Evolutionary conservation across 2,113 vertebrate species (phyloP).

Genomic region (Chionodraco myersi): DNA sequence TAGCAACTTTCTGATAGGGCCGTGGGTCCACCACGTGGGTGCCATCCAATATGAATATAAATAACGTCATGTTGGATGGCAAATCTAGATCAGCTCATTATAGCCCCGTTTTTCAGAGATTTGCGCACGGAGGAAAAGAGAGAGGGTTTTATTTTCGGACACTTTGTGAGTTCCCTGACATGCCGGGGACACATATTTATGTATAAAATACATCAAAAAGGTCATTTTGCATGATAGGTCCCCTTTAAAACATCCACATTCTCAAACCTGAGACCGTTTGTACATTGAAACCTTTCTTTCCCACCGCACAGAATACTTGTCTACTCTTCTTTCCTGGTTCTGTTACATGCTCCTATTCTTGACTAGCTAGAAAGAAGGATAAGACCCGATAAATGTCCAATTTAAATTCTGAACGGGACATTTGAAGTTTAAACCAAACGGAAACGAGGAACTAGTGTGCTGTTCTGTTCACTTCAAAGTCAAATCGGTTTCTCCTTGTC

Average conservation of each 20-base stretch:
- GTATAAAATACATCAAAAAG: too few relatives aligned
- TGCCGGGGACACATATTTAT: too few relatives aligned
- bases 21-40: too few relatives aligned
- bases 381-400: slow-evolving; percentile 5
- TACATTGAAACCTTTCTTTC: not conserved
- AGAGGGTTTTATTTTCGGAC: too few relatives aligned
- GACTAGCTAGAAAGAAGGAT: slow-evolving; percentile 4
- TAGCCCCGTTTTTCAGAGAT: too few relatives aligned
- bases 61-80: too few relatives aligned
- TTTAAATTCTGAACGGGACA: not conserved
- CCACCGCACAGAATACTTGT: not conserved
- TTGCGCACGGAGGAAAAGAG: too few relatives aligned
- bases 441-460: slow-evolving; percentile 1
- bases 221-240: too few relatives aligned
- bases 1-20: too few relatives aligned
- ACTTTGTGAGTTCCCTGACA: too few relatives aligned
- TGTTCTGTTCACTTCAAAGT: not conserved
- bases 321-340: not conserved
- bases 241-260: not conserved
- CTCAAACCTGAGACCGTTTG: not conserved
- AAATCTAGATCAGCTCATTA: too few relatives aligned
- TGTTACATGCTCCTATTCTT: not conserved
- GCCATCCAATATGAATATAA: too few relatives aligned
- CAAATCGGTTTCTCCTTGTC: not conserved
- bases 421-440: slow-evolving; percentile 6